These are phyloP conservation scores for Caenorhabditis sinica DNA, from an alignment of 2,888 invertebrate species.

Conservation along the genomic window DNA sequence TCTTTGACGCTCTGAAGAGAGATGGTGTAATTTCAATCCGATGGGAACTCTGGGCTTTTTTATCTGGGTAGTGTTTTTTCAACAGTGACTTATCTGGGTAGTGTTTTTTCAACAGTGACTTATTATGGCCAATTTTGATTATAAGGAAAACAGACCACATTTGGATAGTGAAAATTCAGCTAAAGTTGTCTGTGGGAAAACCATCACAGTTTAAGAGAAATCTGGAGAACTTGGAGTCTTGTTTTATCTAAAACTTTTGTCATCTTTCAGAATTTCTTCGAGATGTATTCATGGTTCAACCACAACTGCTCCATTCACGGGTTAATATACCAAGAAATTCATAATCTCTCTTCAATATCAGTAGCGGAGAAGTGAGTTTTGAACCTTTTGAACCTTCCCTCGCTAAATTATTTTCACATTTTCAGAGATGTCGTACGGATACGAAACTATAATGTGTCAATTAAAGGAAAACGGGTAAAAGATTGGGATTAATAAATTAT, in stretches of 20 bases:
- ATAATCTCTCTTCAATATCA: not conserved
- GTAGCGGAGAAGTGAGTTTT: slow-evolving; percentile 23
- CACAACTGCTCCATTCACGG: slow-evolving; percentile 35
- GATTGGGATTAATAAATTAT: slow-evolving; percentile 10
- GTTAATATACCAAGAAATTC: not conserved
- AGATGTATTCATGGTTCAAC: not conserved
- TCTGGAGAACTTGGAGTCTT: no score
- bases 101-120: no score
- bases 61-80: no score
- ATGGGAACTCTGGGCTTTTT: no score
- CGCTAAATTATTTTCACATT: not conserved
- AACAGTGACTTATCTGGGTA: no score
- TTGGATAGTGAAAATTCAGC: no score
- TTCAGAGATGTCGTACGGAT: not conserved
- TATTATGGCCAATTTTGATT: no score
- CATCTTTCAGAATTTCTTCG: slow-evolving; percentile 37
- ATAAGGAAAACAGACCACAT: no score
- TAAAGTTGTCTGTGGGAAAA: no score
- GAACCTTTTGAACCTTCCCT: not conserved
- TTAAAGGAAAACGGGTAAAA: not conserved
- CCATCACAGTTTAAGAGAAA: no score
- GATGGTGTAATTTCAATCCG: no score
- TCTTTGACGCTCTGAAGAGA: no score
- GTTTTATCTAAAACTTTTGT: not conserved
- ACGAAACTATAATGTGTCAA: not conserved